Percentiles rank a stretch among this genome's conserved stretches.
phyloP scores from a whole-genome alignment of 2,888 invertebrate species.

The Helobdella robusta region DNA sequence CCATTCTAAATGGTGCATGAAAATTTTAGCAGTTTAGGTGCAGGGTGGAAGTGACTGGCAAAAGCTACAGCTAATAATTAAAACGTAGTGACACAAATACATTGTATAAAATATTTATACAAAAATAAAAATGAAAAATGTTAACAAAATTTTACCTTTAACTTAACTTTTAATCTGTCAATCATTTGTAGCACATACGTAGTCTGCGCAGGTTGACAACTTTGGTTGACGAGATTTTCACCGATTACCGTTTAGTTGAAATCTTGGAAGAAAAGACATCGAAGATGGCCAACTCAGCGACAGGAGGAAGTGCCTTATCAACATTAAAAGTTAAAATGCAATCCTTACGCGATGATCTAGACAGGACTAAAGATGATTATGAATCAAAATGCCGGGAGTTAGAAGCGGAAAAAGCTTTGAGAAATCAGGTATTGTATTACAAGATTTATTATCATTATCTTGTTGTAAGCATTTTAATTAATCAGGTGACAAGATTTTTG shows the following conservation, averaged over 20 bases:
- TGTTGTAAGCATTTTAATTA: no score
- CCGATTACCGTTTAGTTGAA: not conserved
- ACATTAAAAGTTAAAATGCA: constrained; percentile 37
- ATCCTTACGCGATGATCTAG: constrained; percentile 35
- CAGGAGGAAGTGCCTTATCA: constrained; percentile 30
- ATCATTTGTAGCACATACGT: constrained; percentile 5
- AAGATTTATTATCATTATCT: no score
- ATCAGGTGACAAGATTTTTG: no score
- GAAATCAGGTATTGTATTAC: constrained; percentile 34
- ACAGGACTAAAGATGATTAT: constrained; percentile 34
- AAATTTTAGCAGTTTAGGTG: no score
- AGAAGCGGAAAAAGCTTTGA: constrained; percentile 30
- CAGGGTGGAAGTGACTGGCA: no score
- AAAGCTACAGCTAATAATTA: no score
- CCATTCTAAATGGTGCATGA: no score
- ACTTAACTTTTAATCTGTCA: not conserved
- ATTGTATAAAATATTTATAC: no score
- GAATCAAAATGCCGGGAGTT: constrained; percentile 35
- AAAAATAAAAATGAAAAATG: no score
- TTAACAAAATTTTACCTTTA: no score
- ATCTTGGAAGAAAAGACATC: not conserved
- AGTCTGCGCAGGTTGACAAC: constrained; percentile 12
- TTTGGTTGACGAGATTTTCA: not conserved
- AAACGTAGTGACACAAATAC: no score
- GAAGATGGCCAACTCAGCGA: constrained; percentile 27